Percentiles rank a stretch among this genome's conserved stretches.
Evolutionary conservation across 2,888 invertebrate genomes (phyloP).

Genomic region (Salticus scenicus): DNA sequence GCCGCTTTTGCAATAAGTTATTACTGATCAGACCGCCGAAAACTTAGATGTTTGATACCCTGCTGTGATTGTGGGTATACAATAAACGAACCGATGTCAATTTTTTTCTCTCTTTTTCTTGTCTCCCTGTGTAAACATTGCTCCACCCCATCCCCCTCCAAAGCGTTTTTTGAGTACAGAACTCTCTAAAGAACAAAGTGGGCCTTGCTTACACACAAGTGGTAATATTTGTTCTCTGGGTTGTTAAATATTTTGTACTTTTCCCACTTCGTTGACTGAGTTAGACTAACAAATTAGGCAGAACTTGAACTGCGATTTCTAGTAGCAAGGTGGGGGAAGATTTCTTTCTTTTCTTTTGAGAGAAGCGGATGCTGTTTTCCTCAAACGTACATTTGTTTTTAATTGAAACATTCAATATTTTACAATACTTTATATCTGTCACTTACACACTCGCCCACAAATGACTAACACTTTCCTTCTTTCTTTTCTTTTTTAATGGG

Average conservation of each 20-base stretch:
- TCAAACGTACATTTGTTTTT: too few species aligned
- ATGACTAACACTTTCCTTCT: too few species aligned
- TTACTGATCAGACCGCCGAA: constrained; percentile 28
- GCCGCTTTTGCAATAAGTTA: constrained; percentile 49
- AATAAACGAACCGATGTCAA: constrained; percentile 45
- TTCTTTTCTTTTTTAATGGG: too few species aligned
- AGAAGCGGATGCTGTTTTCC: too few species aligned
- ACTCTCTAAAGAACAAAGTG: background rate
- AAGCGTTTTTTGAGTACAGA: background rate
- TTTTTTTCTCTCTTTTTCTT: constrained; percentile 4
- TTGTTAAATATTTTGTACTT: constrained; percentile 20
- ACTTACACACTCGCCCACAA: too few species aligned
- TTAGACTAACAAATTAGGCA: background rate
- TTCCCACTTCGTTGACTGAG: background rate
- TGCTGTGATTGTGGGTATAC: constrained; percentile 57
- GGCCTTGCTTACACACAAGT: constrained; percentile 6
- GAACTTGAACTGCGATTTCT: background rate
- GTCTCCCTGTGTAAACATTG: constrained; percentile 13
- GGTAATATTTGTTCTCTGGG: constrained; percentile 42
- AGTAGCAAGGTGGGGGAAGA: too few species aligned
- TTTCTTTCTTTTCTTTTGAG: too few species aligned
- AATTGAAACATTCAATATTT: too few species aligned
- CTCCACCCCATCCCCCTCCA: background rate
- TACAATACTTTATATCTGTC: too few species aligned
- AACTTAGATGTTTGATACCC: constrained; percentile 48